These are phyloP conservation scores for Perodicticus potto DNA, from an alignment of 2,797 vertebrate species.

Conservation along the genomic window DNA sequence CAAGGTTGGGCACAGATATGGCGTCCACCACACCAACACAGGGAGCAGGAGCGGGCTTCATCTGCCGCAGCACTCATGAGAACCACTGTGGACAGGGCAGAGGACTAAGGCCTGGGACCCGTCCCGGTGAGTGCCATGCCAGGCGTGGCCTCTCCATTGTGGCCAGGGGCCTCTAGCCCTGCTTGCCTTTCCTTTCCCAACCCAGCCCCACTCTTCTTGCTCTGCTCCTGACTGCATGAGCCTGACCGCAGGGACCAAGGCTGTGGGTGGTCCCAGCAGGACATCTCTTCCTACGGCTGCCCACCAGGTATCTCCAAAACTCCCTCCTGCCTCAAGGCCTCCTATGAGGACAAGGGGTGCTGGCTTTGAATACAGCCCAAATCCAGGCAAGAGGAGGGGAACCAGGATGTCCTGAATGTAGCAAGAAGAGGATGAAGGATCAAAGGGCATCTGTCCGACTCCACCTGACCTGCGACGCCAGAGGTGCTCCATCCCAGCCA, in stretches of 20 bases:
- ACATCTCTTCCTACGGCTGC: not conserved
- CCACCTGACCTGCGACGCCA: not conserved
- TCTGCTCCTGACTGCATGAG: not conserved
- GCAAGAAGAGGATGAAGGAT: not conserved
- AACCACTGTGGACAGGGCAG: not conserved
- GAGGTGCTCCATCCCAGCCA: rapidly evolving
- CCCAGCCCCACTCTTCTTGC: not conserved
- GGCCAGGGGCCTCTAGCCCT: too few species aligned
- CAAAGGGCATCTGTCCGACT: not conserved
- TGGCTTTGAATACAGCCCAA: not conserved
- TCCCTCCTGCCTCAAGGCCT: not conserved
- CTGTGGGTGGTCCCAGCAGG: not conserved
- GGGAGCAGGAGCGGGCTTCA: not conserved
- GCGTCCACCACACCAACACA: rapidly evolving
- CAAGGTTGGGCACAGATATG: rapidly evolving
- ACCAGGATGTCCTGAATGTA: not conserved
- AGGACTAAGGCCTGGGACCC: too few species aligned
- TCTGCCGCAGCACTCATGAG: not conserved
- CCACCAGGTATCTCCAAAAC: not conserved
- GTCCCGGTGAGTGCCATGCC: not conserved
- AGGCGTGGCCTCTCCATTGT: not conserved
- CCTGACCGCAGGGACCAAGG: rapidly evolving
- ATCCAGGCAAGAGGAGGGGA: not conserved
- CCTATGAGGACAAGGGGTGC: not conserved
- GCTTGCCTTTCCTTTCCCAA: not conserved